phyloP scores from a whole-genome alignment of 2,797 vertebrate species.

The Phoeniculus purpureus region DNA sequence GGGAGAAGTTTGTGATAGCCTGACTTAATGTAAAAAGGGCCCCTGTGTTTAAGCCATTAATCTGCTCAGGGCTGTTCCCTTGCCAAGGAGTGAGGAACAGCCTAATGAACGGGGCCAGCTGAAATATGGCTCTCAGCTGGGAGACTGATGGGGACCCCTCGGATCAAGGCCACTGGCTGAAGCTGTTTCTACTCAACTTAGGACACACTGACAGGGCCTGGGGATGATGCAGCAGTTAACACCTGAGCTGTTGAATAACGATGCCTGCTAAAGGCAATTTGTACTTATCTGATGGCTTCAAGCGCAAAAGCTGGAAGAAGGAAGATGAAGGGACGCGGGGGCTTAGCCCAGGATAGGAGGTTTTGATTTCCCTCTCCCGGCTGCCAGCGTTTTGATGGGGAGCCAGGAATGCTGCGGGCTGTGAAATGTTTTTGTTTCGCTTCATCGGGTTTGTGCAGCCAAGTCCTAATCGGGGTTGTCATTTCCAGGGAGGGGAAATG shows the following conservation, averaged over 20 bases:
- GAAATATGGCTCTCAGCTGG: background rate
- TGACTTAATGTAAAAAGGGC: background rate
- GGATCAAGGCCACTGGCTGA: background rate
- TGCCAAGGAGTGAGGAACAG: background rate
- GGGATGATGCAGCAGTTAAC: background rate
- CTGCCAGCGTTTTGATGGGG: slow-evolving; percentile 30
- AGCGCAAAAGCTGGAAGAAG: slow-evolving; percentile 5
- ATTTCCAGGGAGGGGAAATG: background rate
- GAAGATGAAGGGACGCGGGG: background rate
- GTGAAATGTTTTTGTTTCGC: slow-evolving; percentile 62
- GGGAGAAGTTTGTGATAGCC: background rate
- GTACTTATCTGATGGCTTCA: slow-evolving; percentile 28
- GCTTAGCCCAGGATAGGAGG: background rate
- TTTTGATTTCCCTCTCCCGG: background rate
- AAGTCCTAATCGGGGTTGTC: slow-evolving; percentile 23
- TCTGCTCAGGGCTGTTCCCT: background rate
- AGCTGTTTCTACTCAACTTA: slow-evolving; percentile 6
- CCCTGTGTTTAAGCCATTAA: background rate
- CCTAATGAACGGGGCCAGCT: background rate
- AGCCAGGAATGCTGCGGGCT: slow-evolving; percentile 61
- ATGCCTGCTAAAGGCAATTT: background rate
- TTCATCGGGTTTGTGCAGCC: slow-evolving; percentile 9
- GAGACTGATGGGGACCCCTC: background rate
- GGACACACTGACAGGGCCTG: background rate
- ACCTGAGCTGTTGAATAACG: background rate